Evolutionary conservation across 2,113 vertebrate species (phyloP).

Genomic region (Chauna torquata): DNA sequence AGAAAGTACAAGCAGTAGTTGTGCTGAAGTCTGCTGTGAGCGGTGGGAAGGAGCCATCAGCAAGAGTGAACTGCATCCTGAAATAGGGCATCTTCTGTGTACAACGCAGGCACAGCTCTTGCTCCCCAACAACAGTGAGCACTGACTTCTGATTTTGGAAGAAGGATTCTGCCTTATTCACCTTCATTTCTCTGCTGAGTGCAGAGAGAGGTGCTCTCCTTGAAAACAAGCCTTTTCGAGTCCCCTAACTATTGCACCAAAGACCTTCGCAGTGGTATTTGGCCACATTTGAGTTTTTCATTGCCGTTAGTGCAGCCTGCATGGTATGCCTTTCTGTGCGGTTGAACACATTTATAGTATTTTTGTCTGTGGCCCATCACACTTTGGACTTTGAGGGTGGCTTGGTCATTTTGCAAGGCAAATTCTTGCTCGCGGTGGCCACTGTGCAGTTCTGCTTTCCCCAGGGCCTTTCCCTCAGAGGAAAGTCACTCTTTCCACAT

Average conservation of each 20-base stretch:
- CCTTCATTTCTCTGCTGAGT: not conserved
- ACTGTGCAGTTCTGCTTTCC: not conserved
- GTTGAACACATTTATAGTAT: not conserved
- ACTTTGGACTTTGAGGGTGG: not conserved
- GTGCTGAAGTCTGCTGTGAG: not conserved
- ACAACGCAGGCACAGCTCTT: not conserved
- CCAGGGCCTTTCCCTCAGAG: not conserved
- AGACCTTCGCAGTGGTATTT: not conserved
- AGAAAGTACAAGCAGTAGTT: not conserved
- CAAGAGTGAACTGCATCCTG: not conserved
- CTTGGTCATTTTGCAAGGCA: not conserved
- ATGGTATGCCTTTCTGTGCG: not conserved
- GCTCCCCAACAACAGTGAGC: not conserved
- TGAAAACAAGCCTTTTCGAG: not conserved
- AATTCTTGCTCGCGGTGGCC: not conserved
- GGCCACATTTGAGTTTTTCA: not conserved
- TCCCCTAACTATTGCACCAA: not conserved
- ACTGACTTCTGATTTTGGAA: not conserved
- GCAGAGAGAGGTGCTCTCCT: not conserved
- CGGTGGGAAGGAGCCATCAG: not conserved
- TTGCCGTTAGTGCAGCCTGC: not conserved
- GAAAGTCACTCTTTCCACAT: not conserved
- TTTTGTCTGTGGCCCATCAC: not conserved
- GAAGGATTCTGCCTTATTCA: not conserved
- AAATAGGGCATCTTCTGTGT: not conserved